Base-by-base conservation (phyloP, 2,113 vertebrate species). In the Himantopus leucocephalus region DNA sequence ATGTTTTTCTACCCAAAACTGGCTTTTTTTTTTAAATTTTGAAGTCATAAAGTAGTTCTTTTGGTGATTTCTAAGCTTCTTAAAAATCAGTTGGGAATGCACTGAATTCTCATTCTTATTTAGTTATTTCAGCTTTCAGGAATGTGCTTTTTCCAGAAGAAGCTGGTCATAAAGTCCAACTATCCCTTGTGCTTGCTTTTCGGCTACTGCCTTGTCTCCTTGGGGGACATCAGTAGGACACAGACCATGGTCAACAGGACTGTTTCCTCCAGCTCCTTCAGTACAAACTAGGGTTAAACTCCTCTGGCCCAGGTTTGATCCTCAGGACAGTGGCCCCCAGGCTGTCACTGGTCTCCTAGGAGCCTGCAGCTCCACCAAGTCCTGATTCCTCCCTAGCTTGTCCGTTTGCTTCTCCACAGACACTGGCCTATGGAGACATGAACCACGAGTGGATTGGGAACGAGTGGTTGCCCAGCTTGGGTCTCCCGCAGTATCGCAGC, bases 371-470 rank as follows among this genome's bases (percentile, higher is more conserved):
- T 47, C 41, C 88, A 59, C 70, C 73, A n/a, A 63, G 55, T 12
- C 16, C 58, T 73, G 30, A n/a, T 43, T 73, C 84, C 62, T 88
- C n/a, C 75, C 18, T 39, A 39, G 37, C 66, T 80, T 73, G 39
- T 81, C 84, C n/a, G 0, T 93, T 72, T 88, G 23, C 92, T 90
- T 91, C 75, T n/a, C 82, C 26, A 16, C 95, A 99, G 99, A 99
- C 99, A 1, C 93, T 99, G 97, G 99, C 99, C 27, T 99, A 99
- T 8, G 99, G 99, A 50, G 99, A 99, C 96, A 99, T 99, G 99
- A 99, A 99, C 96, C 99, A 99, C 0, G 99, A 99, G 88, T 99
- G 99, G 99, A 99, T 99, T 43, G 99, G 99, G n/a, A 99, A 99
- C 0, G 99, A 99, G 90, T 99, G 99, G 99, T 98, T 99, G 76